Percentiles rank a stretch among this genome's conserved stretches.
Evolutionary conservation across 2,113 vertebrate species (phyloP).

Genomic region (Semicossyphus pulcher): DNA sequence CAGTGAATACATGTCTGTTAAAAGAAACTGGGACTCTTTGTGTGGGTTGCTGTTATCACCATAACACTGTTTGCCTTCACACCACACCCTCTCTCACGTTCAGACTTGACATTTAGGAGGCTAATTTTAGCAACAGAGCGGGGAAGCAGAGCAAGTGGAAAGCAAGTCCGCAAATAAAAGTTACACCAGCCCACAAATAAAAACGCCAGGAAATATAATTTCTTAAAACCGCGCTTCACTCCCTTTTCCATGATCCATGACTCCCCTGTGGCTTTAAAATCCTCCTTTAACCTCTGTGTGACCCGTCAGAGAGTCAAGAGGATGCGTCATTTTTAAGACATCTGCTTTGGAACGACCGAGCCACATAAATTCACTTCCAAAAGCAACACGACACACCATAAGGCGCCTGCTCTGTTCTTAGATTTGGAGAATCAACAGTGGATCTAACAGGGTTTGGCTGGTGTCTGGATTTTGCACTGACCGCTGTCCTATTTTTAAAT

Average conservation of each 20-base stretch:
- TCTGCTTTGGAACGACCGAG: constrained; percentile 8
- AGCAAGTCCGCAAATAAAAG: background rate
- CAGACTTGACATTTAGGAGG: constrained; percentile 45
- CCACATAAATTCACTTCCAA: background rate
- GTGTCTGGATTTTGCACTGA: background rate
- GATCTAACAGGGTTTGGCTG: constrained; percentile 3
- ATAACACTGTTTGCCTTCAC: background rate
- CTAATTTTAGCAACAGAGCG: constrained; percentile 27
- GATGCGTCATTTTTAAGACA: constrained; percentile 11
- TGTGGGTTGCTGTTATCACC: background rate
- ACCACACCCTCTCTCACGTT: constrained; percentile 20
- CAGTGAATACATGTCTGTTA: background rate
- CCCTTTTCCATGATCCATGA: constrained; percentile 2
- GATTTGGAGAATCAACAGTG: background rate
- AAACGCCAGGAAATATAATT: constrained; percentile 19
- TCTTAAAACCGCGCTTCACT: background rate
- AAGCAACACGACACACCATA: background rate
- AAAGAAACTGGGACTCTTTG: background rate
- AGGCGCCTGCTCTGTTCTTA: constrained; percentile 4
- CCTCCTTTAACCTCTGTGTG: constrained; percentile 8
- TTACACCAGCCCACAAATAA: background rate
- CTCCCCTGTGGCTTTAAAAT: constrained; percentile 6
- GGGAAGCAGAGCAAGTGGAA: background rate
- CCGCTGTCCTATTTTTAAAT: constrained; percentile 4
- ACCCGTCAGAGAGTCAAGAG: constrained; percentile 10